phyloP scores from a whole-genome alignment of 53 echinoderm and acorn worm genomes.

The Astropecten irregularis region DNA sequence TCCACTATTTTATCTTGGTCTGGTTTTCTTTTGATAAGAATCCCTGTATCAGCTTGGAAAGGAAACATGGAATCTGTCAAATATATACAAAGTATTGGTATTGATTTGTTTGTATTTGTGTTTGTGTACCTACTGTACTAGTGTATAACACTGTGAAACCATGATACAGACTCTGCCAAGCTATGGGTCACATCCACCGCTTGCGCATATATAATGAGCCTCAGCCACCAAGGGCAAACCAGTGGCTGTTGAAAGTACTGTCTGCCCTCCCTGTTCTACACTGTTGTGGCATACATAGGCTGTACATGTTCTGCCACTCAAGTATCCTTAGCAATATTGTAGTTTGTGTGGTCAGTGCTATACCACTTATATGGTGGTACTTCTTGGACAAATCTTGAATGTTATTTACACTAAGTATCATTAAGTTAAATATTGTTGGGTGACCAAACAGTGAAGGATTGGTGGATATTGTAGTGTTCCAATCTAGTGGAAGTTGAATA shows the following conservation, averaged over 20 bases:
- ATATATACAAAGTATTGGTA: no score
- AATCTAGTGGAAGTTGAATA: constrained; percentile 33
- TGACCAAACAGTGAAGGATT: constrained; percentile 2
- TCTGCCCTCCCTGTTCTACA: constrained; percentile 53
- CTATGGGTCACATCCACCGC: constrained; percentile 43
- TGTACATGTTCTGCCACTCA: no score
- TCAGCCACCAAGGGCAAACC: constrained; percentile 82
- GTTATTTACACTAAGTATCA: constrained; percentile 39
- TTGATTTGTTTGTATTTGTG: constrained; percentile 54
- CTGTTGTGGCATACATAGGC: no score
- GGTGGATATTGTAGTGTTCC: constrained; percentile 6
- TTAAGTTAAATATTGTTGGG: constrained; percentile 32
- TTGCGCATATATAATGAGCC: constrained; percentile 89
- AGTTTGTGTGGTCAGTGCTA: no score
- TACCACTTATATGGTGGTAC: no score
- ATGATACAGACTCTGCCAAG: constrained; percentile 33
- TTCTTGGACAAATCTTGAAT: no score
- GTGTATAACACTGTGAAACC: background rate
- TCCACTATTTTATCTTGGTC: no score
- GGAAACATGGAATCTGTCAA: no score
- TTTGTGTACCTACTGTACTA: background rate
- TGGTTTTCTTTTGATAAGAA: background rate
- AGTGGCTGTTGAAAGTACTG: constrained; percentile 69
- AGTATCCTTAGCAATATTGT: no score
- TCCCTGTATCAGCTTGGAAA: background rate